Conservation (phyloP, 1,140 invertebrate species). For the Augochlora pura region DNA sequence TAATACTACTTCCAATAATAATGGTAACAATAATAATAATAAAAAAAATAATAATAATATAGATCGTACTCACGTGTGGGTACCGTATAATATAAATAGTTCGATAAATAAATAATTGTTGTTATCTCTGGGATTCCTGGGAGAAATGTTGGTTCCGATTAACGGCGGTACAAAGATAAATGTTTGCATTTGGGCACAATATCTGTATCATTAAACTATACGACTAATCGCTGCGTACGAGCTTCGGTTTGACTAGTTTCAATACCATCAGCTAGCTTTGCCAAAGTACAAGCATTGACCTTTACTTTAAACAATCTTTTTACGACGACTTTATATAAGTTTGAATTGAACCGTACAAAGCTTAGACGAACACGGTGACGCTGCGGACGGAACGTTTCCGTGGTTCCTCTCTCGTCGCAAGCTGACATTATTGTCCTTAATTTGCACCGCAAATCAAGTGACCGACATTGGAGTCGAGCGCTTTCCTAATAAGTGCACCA, state of each 20-base stretch:
- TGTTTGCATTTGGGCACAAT: slow-evolving; percentile 18
- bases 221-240: slow-evolving; percentile 25
- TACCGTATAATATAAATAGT: slow-evolving; percentile 55
- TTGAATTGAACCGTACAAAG: too few relatives aligned
- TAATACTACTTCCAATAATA: too few relatives aligned
- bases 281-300: slow-evolving; percentile 40
- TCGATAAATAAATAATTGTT: slow-evolving; percentile 56
- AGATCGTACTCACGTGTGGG: not conserved
- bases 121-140: slow-evolving; percentile 24
- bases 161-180: slow-evolving; percentile 21
- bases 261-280: slow-evolving; percentile 43
- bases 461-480: slow-evolving; percentile 9
- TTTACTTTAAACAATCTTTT: not conserved
- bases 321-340: not conserved
- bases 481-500: slow-evolving; percentile 3
- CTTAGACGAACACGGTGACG: slow-evolving; percentile 48
- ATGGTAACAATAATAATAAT: not conserved
- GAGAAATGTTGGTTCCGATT: not conserved
- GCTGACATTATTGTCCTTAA: slow-evolving; percentile 63
- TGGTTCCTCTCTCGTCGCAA: slow-evolving; percentile 57
- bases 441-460: slow-evolving; percentile 44
- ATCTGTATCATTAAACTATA: slow-evolving; percentile 27
- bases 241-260: slow-evolving; percentile 52
- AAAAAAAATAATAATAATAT: not conserved
- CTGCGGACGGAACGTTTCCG: slow-evolving; percentile 61